Evolutionary conservation across 2,797 vertebrate species (phyloP), one percentile per base, ranked within the genome.

Genomic region (Smutsia temminckii): DNA sequence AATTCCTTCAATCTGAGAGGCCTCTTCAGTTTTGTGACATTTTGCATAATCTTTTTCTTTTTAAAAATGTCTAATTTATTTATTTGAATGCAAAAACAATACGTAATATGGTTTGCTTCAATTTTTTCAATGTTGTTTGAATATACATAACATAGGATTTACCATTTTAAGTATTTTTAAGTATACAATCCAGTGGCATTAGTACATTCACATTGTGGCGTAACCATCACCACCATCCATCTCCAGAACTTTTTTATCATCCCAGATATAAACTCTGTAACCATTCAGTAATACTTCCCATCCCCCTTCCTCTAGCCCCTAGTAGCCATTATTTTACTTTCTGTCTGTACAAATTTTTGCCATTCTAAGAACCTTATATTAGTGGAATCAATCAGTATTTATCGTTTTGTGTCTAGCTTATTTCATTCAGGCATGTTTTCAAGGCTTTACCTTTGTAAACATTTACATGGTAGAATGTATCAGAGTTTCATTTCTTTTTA

Each of bases 21-120:
- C 29, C 10, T 71, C 37, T 75, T 64, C 29, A 77, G 55, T n/a
- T 77, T 42, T 34, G 40, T 89, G 37, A 59, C 61, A 85, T 63
- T 77, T 94, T 85, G 17, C 23, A 34, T 71, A 51, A 23, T 21
- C 32, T 69, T 93, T 63, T 64, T 59, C 37, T 49, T 83, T 68
- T 64, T 14, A n/a, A 77, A 66, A 90, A 53, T 71, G n/a, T 51
- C 32, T 69, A 49, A 61, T 27, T 61, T 64, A 57, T 61, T 69
- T 64, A 71, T 80, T 94, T 85, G 75, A 95, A 71, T 80, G 18
- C 14, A 92, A 92, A 91, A 29, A 21, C 40, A 64, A 42, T 81
- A 63, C 61, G 17, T 72, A 72, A 53, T 68, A 55, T 37, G 14
- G 71, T 75, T 93, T 49, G 29, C 40, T 79, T 68, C 64, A 66